Conservation (phyloP, 2,113 vertebrate species). For the Plestiodon gilberti region DNA sequence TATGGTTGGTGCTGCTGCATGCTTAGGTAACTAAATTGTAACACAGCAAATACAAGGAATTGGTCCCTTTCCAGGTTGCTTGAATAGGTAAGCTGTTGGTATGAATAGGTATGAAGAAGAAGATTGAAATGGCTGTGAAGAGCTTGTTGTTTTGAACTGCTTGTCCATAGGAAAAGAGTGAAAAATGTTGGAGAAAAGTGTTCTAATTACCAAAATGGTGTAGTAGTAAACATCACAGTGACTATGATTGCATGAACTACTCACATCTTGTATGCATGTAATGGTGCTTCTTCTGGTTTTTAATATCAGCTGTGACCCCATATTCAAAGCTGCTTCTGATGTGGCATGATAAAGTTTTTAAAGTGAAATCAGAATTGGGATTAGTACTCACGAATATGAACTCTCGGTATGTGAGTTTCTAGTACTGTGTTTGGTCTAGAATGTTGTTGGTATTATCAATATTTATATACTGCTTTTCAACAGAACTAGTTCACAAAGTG, state of each 20-base stretch:
- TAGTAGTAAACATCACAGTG: not conserved
- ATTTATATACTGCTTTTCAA: no score
- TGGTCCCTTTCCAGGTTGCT: not conserved
- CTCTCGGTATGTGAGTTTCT: not conserved
- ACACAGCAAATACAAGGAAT: not conserved
- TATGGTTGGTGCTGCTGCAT: conserved; percentile 97
- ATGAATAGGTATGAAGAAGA: not conserved
- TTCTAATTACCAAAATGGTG: accelerated
- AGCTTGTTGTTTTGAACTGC: not conserved
- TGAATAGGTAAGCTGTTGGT: not conserved
- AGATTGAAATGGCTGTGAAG: not conserved
- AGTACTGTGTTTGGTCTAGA: not conserved
- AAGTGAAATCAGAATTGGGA: not conserved
- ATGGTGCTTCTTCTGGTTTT: not conserved
- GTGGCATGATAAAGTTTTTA: not conserved
- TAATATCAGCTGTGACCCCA: not conserved
- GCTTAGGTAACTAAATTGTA: conserved; percentile 85
- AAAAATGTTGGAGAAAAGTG: accelerated
- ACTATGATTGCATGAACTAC: not conserved
- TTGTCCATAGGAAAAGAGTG: not conserved
- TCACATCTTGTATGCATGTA: not conserved
- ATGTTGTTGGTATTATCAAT: not conserved
- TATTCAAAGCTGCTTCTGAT: not conserved
- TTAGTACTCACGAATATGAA: not conserved
- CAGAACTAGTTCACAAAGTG: no score